Evolutionary conservation across 2,113 vertebrate species (phyloP), one percentile per base, ranked within the genome.

Genomic region (Monopterus albus): DNA sequence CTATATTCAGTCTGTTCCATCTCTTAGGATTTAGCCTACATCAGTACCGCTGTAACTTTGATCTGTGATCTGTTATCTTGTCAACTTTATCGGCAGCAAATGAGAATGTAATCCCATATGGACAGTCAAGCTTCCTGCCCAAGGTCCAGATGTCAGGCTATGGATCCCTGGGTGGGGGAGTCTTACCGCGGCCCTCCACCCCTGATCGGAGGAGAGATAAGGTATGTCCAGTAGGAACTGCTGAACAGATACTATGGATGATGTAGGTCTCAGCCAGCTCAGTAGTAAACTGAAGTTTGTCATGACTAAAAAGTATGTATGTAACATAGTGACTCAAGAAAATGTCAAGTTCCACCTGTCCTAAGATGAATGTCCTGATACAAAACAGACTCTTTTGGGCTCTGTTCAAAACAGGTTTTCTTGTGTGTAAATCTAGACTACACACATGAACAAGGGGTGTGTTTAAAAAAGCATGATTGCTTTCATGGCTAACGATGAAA

Each of bases 161-260:
- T 59, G 94, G 94, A 35, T 97, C 96, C 64, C 95, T 95, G 0
- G 90, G 94, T 0, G 95, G 94, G 86, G 95, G 94, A 52, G 84
- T 87, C 52, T 95, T 95, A 0, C 94, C 95, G 20, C 89, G 87
- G 8, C 92, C 94, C 20, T 95, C 95, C 15, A 73, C 92, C 21
- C 84, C 91, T 0, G 89, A 88, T 7, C 87, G 81, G 66, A 94
- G 94, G 39, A 91, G 85, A 31, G 83, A 93, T 5, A 90, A 96
- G 86, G 95, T 96, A 53, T 15, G 69, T 67, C 13, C 47, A 5
- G 18, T n/a, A n/a, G 12, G 23, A 71, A 18, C 25, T 25, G 58
- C 29, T 42, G 47, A 57, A 29, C 7, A 18, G n/a, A 46, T 29
- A 46, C 6, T 38, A 20, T 50, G 39, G 6, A 33, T 3, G 26